Evolutionary conservation across 2,113 vertebrate species (phyloP).

Genomic region (Cyanistes caeruleus): DNA sequence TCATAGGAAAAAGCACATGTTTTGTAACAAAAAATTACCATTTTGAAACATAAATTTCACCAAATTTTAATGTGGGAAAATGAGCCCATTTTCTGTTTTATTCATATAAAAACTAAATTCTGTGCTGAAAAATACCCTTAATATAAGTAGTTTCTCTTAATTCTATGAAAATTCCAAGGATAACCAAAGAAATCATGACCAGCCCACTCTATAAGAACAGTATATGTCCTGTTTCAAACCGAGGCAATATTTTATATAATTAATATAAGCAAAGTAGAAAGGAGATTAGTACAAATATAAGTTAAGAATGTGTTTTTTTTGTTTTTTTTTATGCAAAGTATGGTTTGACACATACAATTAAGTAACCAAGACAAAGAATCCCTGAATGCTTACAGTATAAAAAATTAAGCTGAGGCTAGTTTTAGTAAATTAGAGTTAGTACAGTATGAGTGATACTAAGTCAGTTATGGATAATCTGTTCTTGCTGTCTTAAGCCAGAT

Average conservation of each 20-base stretch:
- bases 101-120: not conserved
- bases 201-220: not conserved
- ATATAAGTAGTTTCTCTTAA: not conserved
- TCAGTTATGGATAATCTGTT: not conserved
- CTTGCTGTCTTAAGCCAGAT: not conserved
- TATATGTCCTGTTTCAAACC: not conserved
- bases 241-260: not conserved
- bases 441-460: not conserved
- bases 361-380: not conserved
- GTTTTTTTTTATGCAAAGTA: fast-evolving
- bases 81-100: not conserved
- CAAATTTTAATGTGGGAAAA: not conserved
- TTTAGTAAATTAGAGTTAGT: not conserved
- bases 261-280: not conserved
- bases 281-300: not conserved
- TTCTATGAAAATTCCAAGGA: not conserved
- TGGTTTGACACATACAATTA: not conserved
- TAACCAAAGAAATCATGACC: not conserved
- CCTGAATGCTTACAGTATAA: not conserved
- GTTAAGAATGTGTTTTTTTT: not conserved
- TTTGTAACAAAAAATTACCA: not conserved
- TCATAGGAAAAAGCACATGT: not conserved
- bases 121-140: fast-evolving
- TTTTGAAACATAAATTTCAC: not conserved
- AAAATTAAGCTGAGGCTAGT: not conserved